These are phyloP conservation scores for Cataglyphis albicans DNA, from an alignment of 2,888 invertebrate genomes.

Conservation along the genomic window DNA sequence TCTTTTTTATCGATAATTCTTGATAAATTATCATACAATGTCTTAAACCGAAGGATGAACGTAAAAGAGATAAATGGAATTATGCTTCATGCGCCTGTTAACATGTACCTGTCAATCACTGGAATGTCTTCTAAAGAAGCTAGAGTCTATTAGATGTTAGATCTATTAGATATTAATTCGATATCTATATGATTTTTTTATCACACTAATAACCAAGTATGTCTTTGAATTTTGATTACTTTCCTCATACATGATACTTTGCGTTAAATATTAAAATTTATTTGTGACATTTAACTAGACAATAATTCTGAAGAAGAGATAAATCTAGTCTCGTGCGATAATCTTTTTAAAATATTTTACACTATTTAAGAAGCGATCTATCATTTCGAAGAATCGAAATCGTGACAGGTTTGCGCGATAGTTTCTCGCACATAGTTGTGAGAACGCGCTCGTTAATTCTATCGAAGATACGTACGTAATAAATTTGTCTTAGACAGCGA, in stretches of 20 bases:
- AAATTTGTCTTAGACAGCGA: slow-evolving; percentile 79
- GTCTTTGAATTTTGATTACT: neutral
- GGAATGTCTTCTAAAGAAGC: neutral
- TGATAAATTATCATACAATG: neutral
- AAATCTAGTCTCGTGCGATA: neutral
- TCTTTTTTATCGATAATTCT: neutral
- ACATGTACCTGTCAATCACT: neutral
- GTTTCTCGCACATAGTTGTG: neutral
- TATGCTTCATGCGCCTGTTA: neutral
- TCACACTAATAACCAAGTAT: neutral
- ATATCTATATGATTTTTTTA: neutral
- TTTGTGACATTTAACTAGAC: neutral
- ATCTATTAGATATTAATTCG: neutral
- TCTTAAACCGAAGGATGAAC: neutral
- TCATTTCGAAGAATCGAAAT: neutral
- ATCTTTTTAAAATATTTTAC: neutral
- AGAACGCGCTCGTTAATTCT: slow-evolving; percentile 61
- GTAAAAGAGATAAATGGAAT: neutral
- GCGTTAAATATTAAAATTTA: neutral
- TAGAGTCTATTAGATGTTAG: neutral
- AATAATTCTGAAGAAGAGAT: neutral
- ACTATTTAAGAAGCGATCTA: neutral
- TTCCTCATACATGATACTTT: neutral
- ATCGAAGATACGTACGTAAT: slow-evolving; percentile 70
- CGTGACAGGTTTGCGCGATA: neutral